These are phyloP conservation scores for Sebastes cheni DNA, from an alignment of 2,797 vertebrate species.

Conservation along the genomic window DNA sequence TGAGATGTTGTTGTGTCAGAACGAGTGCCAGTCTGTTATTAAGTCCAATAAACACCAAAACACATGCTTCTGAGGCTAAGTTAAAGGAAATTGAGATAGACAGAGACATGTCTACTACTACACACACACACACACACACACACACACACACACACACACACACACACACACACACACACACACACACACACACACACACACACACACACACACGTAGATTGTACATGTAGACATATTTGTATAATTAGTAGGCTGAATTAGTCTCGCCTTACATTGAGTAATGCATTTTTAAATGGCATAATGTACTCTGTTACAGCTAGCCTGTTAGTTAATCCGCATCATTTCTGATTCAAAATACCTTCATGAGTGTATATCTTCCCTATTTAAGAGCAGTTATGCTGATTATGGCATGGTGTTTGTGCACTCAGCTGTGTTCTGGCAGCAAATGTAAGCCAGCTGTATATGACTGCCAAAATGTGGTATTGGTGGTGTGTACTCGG, in stretches of 20 bases:
- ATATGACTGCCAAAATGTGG: not conserved
- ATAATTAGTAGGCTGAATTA: not conserved
- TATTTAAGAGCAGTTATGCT: not conserved
- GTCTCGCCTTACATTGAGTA: not conserved
- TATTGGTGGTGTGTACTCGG: not conserved
- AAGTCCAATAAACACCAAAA: not conserved
- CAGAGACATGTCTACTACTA: not conserved
- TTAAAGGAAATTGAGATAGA: not conserved
- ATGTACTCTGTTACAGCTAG: not conserved
- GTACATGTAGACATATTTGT: not conserved
- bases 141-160: fast-evolving
- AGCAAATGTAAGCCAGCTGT: not conserved
- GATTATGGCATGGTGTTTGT: not conserved
- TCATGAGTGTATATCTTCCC: not conserved
- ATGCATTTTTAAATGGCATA: not conserved
- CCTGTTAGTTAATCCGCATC: not conserved
- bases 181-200: not conserved
- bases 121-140: not conserved
- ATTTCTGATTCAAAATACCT: not conserved
- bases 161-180: not conserved
- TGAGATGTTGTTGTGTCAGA: not conserved
- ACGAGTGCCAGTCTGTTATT: not conserved
- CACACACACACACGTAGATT: not conserved
- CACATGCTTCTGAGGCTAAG: not conserved
- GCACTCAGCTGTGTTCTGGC: not conserved